Evolutionary conservation across 2,888 invertebrate genomes (phyloP).

Genomic region (Antheraea assamensis): DNA sequence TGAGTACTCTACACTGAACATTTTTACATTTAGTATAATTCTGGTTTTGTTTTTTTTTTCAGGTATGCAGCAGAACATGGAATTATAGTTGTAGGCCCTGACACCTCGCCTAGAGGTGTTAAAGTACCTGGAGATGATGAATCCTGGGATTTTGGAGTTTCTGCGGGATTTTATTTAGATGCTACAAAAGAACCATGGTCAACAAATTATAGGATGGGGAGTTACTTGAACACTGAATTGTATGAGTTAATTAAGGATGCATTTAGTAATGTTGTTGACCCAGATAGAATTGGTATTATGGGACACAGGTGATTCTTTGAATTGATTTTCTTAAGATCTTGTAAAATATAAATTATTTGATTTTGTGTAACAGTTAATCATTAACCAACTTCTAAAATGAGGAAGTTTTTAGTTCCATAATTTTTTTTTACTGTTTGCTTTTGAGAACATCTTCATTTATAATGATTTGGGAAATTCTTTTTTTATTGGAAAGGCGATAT

Average conservation of each 20-base stretch:
- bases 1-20: not conserved
- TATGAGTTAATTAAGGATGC: conserved; percentile 88
- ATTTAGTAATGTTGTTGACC: conserved; percentile 82
- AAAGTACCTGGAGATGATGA: conserved; percentile 96
- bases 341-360: not conserved
- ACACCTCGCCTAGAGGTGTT: conserved; percentile 96
- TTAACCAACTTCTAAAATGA: too few relatives aligned
- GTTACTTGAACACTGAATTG: conserved; percentile 95
- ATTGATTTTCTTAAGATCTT: not conserved
- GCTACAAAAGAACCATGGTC: conserved; percentile 96
- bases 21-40: not conserved
- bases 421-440: too few relatives aligned
- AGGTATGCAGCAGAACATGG: conserved; percentile 92
- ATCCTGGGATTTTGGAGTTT: conserved; percentile 96
- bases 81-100: conserved; percentile 95
- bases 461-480: too few relatives aligned
- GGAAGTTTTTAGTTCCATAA: too few relatives aligned
- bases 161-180: conserved; percentile 98
- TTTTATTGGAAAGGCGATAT: too few relatives aligned
- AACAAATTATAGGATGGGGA: conserved; percentile 96
- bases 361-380: too few relatives aligned
- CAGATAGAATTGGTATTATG: conserved; percentile 87
- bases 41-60: conserved; percentile 20
- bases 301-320: conserved; percentile 85
- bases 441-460: too few relatives aligned